Evolutionary conservation across 2,113 vertebrate genomes (phyloP), one percentile per base, ranked within the genome.

Genomic region (Jaculus jaculus): DNA sequence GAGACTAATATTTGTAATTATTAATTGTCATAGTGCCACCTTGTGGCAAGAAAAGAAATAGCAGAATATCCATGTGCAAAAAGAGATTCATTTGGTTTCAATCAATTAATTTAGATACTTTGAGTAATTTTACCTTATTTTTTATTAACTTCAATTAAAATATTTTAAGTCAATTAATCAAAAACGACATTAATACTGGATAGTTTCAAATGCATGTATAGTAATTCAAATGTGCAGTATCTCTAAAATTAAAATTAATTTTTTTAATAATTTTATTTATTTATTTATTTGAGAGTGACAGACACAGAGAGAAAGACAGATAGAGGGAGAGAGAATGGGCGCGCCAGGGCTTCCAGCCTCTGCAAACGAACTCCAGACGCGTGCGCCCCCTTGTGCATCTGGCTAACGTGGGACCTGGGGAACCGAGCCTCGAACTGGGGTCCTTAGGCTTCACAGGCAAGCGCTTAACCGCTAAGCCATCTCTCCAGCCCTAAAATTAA

Each of bases 31-130:
- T 89, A 54, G 77, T 26, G 92, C 93, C 94, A 95, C 28, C 93
- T 37, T 84, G 94, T 96, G 94, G 89, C 73, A 84, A 39, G 39
- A 91, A 7, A 20, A 68, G 92, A 84, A 80, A 94, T 34, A 79
- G n/a, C 89, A 68, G 71, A 7, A 2, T 63, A 23, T 8, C n/a
- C 20, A 5, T 63, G 84, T 37, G 30, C 60, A 93, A 77, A 28
- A 5, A 65, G 65, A 20, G 60, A 54, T 87, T 73, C n/a, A n/a
- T 84, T 63, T 47, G 34, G 30, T 20, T 93, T 91, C 72, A 77
- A 80, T 74, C 51, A 23, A 75, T 34, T 86, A 21, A 73, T 75
- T 83, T 83, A 21, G n/a, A 71, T 68, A 51, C 68, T 54, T 61
- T 37, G 6, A 30, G 26, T 75, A 6, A 73, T 92, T 4, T 60